Evolutionary conservation across 2,797 vertebrate species (phyloP).

Genomic region (Numenius phaeopus): DNA sequence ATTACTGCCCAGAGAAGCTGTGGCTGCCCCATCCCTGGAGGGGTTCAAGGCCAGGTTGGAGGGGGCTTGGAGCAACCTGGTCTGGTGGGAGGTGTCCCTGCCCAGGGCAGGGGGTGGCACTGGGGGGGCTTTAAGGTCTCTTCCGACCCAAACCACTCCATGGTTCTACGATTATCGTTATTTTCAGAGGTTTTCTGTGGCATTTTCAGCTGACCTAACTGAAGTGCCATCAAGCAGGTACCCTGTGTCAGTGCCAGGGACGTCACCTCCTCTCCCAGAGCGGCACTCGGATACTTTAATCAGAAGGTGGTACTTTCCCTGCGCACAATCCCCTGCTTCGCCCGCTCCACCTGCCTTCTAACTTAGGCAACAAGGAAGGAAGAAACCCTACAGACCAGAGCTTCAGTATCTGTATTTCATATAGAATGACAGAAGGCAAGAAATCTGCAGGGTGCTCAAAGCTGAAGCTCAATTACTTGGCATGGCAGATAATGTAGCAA

Average conservation of each 20-base stretch:
- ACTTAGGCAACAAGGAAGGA: background rate
- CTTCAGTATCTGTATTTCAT: background rate
- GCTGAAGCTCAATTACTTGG: background rate
- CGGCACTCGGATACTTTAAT: fast-evolving
- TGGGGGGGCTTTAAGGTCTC: no score
- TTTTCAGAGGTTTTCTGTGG: background rate
- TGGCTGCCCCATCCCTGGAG: no score
- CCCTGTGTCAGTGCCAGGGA: background rate
- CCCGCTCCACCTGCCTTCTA: background rate
- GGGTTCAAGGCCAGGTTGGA: no score
- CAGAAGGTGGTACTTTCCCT: background rate
- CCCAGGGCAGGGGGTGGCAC: no score
- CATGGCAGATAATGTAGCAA: background rate
- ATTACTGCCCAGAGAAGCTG: no score
- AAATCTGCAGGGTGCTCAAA: background rate
- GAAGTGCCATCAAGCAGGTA: background rate
- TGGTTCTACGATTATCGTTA: no score
- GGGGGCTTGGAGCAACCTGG: no score
- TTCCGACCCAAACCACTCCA: no score
- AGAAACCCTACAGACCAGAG: background rate
- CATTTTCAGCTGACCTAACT: background rate
- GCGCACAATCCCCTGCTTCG: background rate
- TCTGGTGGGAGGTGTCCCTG: no score
- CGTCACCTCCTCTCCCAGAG: background rate
- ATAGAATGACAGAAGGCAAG: fast-evolving